Conservation (phyloP, 2,113 vertebrate genomes). For the Cinclus cinclus region DNA sequence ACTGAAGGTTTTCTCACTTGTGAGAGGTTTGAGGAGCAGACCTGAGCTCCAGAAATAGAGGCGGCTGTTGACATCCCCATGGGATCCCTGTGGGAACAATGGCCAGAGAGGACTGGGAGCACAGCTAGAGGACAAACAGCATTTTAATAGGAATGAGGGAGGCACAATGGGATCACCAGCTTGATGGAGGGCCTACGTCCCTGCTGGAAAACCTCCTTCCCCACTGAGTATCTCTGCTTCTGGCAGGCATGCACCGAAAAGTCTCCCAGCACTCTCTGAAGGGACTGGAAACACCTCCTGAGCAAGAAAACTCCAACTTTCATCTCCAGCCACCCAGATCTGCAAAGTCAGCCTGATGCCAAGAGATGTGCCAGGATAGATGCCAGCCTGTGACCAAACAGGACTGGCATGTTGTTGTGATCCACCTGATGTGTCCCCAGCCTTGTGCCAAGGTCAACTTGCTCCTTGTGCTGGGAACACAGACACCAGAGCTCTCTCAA, state of each 20-base stretch:
- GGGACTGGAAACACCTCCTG: not conserved
- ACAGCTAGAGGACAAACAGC: not conserved
- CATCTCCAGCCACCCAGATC: not conserved
- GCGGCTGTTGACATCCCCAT: not conserved
- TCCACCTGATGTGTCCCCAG: rapidly evolving
- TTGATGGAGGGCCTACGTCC: not conserved
- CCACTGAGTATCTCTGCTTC: not conserved
- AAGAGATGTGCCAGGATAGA: not conserved
- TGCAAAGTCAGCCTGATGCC: not conserved
- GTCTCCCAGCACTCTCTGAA: not conserved
- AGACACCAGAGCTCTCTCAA: not conserved
- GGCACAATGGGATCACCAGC: not conserved
- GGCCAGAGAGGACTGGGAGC: not conserved
- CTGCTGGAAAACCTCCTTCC: not conserved
- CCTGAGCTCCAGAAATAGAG: not conserved
- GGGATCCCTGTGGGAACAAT: not conserved
- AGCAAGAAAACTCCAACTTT: not conserved
- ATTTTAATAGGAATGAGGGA: not conserved
- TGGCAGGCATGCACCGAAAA: not conserved
- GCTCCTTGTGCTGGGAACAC: not conserved
- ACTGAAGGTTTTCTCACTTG: not conserved
- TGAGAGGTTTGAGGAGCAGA: not conserved
- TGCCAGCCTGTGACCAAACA: not conserved
- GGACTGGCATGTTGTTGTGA: rapidly evolving
- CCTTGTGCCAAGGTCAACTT: not conserved